These are phyloP conservation scores for Meiosimyza platycephala DNA, from an alignment of 2,888 invertebrate genomes.

Conservation along the genomic window DNA sequence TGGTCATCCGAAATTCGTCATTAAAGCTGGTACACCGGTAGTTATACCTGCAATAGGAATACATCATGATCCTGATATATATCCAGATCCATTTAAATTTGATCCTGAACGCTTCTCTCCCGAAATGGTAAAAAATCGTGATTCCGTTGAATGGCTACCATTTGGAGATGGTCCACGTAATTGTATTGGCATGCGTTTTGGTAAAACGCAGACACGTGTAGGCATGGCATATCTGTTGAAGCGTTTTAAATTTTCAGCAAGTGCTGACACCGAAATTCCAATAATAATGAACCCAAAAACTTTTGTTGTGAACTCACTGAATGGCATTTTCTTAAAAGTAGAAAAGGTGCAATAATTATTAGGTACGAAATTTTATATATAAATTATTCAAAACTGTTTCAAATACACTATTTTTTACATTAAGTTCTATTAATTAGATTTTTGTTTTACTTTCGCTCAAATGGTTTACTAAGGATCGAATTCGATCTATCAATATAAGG, in stretches of 20 bases:
- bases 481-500: no score
- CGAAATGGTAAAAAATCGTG: slow-evolving; percentile 69
- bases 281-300: no score
- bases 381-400: background rate
- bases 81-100: slow-evolving; percentile 71
- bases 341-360: slow-evolving; percentile 20
- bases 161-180: slow-evolving; percentile 63
- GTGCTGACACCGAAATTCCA: slow-evolving; percentile 38
- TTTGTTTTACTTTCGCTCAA: background rate
- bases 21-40: slow-evolving; percentile 63
- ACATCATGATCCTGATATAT: slow-evolving; percentile 69
- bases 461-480: no score
- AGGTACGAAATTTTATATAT: background rate
- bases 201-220: slow-evolving; percentile 57
- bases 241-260: slow-evolving; percentile 52
- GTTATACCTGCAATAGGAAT: slow-evolving; percentile 65
- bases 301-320: slow-evolving; percentile 23
- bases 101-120: slow-evolving; percentile 73
- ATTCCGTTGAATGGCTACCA: slow-evolving; percentile 59
- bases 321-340: slow-evolving; percentile 48
- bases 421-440: background rate
- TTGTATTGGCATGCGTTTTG: slow-evolving; percentile 62
- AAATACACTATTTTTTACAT: background rate
- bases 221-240: slow-evolving; percentile 55
- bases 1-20: slow-evolving; percentile 67